Evolutionary conservation across 2,113 vertebrate species (phyloP), one percentile per base, ranked within the genome.

Genomic region (Anoplopoma fimbria): DNA sequence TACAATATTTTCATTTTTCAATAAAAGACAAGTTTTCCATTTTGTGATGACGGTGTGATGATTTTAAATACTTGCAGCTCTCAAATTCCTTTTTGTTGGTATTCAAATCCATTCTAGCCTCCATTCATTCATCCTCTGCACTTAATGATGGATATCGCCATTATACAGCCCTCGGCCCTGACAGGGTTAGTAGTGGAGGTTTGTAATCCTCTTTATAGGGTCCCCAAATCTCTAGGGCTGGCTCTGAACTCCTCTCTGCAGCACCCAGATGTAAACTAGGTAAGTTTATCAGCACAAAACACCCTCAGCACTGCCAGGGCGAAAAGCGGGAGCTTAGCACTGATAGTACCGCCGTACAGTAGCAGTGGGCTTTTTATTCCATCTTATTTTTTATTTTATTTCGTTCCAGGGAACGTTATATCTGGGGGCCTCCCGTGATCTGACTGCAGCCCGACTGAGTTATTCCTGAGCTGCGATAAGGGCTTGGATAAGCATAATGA

Each of bases 401-500:
- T 82, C 49, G 82, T 77, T 86, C 71, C 69, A 80, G 76, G 76
- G 86, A 70, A 65, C 62, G 82, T 75, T 81, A 84, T 87, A 86
- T 88, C 82, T 79, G 68, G 75, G 55, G 84, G 84, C 69, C 87
- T 83, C 78, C 75, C 84, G 82, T 88, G 91, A 91, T 91, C 88
- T 63, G 83, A 89, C 87, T 83, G 79, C 83, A 84, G 78, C 70
- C 79, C 4, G 88, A 83, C 89, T 79, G 84, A 84, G 88, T 91
- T 87, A 91, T 90, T 91, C 85, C 82, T 76, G 75, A 81, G 87
- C 85, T 45, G 76, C 29, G 93, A 95, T 94, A 93, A 93, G 88
- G 84, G 82, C 75, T 83, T 69, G 88, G 94, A 93, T 93, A 93
- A 94, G 91, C 84, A 88, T 92, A 92, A 93, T 92, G 89, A 91